A percentile compares a stretch with the other conserved stretches of the same genome.
These are phyloP conservation scores for Cataglyphis cursor DNA, from an alignment of 2,888 invertebrate genomes.

Conservation along the genomic window DNA sequence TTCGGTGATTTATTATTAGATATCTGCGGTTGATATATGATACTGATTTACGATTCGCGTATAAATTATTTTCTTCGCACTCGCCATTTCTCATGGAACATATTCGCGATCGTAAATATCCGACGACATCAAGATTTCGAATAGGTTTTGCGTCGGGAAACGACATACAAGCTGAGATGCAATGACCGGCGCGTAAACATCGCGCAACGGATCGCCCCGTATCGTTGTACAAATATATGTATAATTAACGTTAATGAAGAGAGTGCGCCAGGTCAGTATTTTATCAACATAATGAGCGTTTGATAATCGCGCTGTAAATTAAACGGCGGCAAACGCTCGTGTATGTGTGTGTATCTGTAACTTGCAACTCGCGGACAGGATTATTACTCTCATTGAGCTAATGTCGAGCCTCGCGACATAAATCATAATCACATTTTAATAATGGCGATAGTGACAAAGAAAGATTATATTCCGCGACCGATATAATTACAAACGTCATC, in stretches of 20 bases:
- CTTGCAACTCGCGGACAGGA: slow-evolving; percentile 25
- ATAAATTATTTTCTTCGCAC: neutral
- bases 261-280: neutral
- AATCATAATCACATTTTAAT: slow-evolving; percentile 71
- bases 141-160: neutral
- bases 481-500: slow-evolving; percentile 64
- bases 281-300: slow-evolving; percentile 22
- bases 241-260: slow-evolving; percentile 36
- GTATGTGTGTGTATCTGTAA: neutral
- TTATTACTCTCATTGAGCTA: slow-evolving; percentile 44
- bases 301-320: slow-evolving; percentile 25
- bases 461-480: neutral
- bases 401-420: slow-evolving; percentile 57
- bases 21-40: neutral
- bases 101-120: neutral
- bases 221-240: slow-evolving; percentile 30
- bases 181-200: neutral
- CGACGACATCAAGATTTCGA: neutral
- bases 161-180: neutral
- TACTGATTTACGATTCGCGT: neutral
- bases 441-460: slow-evolving; percentile 47
- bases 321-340: neutral
- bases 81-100: neutral
- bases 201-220: neutral
- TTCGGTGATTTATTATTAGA: slow-evolving; percentile 1